A percentile compares a stretch with the other conserved stretches of the same genome.
Evolutionary conservation across 2,888 invertebrate species (phyloP).

Genomic region (Nebria salina): DNA sequence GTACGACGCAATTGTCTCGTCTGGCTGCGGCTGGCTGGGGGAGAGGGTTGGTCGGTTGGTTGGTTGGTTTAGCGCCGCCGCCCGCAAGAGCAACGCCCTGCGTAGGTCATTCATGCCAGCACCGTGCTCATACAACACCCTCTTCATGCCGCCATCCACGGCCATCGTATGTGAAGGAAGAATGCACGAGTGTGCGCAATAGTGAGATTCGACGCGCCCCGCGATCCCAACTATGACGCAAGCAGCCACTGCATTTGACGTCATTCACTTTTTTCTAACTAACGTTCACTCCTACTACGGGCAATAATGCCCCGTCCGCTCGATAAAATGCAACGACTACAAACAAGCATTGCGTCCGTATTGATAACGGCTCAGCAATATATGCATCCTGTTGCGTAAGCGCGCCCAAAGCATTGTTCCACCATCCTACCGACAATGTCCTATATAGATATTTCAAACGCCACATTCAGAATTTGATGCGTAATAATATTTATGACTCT

Average conservation of each 20-base stretch:
- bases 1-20: constrained; percentile 6
- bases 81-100: constrained; percentile 56
- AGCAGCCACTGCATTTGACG: constrained; percentile 12
- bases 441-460: background rate
- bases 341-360: constrained; percentile 5
- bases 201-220: background rate
- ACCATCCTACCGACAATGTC: background rate
- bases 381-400: constrained; percentile 17
- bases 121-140: constrained; percentile 2
- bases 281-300: constrained; percentile 15
- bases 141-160: background rate
- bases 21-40: constrained; percentile 11
- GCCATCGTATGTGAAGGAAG: background rate
- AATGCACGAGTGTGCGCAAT: background rate
- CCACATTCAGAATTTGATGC: background rate
- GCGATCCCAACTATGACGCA: constrained; percentile 16
- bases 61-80: constrained; percentile 48
- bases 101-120: constrained; percentile 59
- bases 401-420: constrained; percentile 5
- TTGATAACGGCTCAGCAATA: constrained; percentile 14
- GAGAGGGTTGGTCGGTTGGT: constrained; percentile 43
- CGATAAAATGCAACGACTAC: constrained; percentile 16
- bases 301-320: constrained; percentile 1
- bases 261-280: constrained; percentile 12
- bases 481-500: background rate